Percentiles rank a stretch among this genome's conserved stretches.
phyloP scores from a whole-genome alignment of 2,888 invertebrate species.

The Rhamphomyia laevipes region DNA sequence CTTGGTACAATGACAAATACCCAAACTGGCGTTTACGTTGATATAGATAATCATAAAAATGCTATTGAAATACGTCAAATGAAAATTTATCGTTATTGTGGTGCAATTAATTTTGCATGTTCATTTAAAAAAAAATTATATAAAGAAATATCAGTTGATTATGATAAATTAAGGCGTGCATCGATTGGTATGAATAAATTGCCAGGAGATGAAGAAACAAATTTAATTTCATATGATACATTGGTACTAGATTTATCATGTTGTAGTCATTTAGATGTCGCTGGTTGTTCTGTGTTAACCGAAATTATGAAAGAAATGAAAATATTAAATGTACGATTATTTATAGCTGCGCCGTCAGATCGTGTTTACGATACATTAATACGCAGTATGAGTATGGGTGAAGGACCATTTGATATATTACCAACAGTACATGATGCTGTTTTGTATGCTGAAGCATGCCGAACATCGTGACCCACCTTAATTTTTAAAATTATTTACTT shows the following conservation, averaged over 20 bases:
- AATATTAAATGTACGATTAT: conserved; percentile 42
- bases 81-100: conserved; percentile 56
- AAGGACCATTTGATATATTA: conserved; percentile 41
- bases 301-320: conserved; percentile 42
- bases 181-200: conserved; percentile 12
- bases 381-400: conserved; percentile 32
- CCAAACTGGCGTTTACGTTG: conserved; percentile 53
- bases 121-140: conserved; percentile 45
- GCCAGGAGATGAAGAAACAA: conserved; percentile 7
- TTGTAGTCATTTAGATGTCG: conserved; percentile 51
- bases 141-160: conserved; percentile 40
- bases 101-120: conserved; percentile 56
- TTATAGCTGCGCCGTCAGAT: conserved; percentile 44
- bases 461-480: conserved; percentile 22
- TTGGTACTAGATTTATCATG: conserved; percentile 51
- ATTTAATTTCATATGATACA: conserved; percentile 20
- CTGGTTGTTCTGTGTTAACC: conserved; percentile 46
- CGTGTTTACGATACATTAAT: conserved; percentile 33
- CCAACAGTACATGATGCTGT: conserved; percentile 55
- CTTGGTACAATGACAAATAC: conserved; percentile 52
- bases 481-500: background rate
- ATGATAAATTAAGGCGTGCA: conserved; percentile 27
- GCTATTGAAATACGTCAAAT: conserved; percentile 49
- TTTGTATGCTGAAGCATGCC: conserved; percentile 34
- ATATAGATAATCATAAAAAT: conserved; percentile 49